phyloP scores from a whole-genome alignment of 2,113 vertebrate species.

The Azemiops feae region DNA sequence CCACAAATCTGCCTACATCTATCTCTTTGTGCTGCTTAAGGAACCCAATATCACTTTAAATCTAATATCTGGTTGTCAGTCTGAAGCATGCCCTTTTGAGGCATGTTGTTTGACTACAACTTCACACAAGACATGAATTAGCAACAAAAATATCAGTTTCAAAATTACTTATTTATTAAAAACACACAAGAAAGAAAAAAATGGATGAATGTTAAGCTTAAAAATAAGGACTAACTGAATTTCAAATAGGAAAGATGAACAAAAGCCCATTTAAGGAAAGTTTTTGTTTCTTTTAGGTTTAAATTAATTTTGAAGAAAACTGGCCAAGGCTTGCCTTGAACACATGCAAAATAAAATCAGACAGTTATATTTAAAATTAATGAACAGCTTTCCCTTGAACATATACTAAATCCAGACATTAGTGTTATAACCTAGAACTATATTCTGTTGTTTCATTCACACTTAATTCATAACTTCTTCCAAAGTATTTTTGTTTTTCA shows the following conservation, averaged over 20 bases:
- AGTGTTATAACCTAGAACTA: background rate
- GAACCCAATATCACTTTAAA: background rate
- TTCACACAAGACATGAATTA: background rate
- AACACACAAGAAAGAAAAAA: background rate
- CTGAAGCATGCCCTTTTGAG: background rate
- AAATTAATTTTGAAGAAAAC: background rate
- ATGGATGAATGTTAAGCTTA: background rate
- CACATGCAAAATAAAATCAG: background rate
- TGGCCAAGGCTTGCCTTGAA: background rate
- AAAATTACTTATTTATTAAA: background rate
- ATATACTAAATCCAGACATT: background rate
- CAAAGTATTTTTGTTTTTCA: background rate
- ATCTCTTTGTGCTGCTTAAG: background rate
- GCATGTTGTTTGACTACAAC: background rate
- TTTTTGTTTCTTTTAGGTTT: background rate
- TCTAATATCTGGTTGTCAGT: background rate
- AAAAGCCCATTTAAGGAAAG: background rate
- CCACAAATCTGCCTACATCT: too few relatives aligned
- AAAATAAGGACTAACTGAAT: background rate
- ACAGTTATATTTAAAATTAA: background rate
- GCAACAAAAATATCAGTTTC: background rate
- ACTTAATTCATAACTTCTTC: background rate
- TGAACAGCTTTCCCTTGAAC: background rate
- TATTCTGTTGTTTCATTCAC: background rate
- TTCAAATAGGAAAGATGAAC: background rate